Conservation (phyloP, 1,140 invertebrate species). For the Medauroidea extradentata region DNA sequence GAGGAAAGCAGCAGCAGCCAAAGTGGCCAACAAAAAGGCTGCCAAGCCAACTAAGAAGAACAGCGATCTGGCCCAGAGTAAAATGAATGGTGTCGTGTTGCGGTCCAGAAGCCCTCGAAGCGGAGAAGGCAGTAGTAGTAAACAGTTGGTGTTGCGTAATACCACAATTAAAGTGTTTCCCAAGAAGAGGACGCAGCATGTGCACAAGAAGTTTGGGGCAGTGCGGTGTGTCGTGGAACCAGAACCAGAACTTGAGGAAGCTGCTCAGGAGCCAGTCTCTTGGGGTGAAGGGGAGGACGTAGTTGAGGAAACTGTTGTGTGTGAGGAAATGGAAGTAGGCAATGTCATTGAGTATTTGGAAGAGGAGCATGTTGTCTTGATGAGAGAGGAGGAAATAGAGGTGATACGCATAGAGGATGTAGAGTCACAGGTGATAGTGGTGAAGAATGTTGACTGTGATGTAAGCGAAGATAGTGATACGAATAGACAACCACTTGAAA, state of each 20-base stretch:
- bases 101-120: background rate
- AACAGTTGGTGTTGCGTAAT: constrained; percentile 2
- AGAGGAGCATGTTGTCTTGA: too few relatives aligned
- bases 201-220: constrained; percentile 6
- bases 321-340: constrained; percentile 12
- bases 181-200: background rate
- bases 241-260: background rate
- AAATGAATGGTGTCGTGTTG: constrained; percentile 1
- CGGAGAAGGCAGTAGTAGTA: background rate
- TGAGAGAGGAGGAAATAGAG: too few relatives aligned
- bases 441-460: too few relatives aligned
- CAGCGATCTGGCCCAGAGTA: background rate
- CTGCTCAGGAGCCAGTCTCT: background rate
- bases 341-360: too few relatives aligned
- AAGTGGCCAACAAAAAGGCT: background rate
- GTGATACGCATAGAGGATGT: too few relatives aligned
- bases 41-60: background rate
- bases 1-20: constrained; percentile 10
- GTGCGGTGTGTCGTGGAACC: background rate
- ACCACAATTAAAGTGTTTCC: constrained; percentile 7
- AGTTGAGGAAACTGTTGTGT: constrained; percentile 12
- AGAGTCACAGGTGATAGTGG: too few relatives aligned
- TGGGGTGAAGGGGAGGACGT: constrained; percentile 12
- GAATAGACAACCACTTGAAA: too few relatives aligned
- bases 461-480: too few relatives aligned